Base-by-base conservation (phyloP, 2,113 vertebrate species). In the Clarias macrocephalus region DNA sequence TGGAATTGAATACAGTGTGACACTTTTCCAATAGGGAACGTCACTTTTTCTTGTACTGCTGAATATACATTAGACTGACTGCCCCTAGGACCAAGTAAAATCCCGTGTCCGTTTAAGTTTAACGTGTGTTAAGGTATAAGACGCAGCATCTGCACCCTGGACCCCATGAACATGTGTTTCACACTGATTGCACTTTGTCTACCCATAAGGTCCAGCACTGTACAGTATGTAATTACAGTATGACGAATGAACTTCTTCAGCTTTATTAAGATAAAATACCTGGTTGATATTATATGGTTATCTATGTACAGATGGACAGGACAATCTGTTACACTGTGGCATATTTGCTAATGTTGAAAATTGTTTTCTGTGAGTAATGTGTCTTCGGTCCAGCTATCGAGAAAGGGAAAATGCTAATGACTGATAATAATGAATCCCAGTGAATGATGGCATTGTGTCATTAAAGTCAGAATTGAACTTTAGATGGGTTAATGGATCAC, bases 1-100 rank as follows among this genome's bases (percentile, higher is more conserved):
- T 85, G 23, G 89, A 92, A 93, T 92, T 92, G 92, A 94, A 94
- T 92, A 90, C 90, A 84, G 84, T 80, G 88, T 93, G 94, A 94
- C 94, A 93, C 87, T 76, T 94, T 91, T 93, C 90, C 94, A 93
- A 94, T 95, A 94, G 90, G 62, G 91, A 93, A 92, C 85, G 89
- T 93, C 93, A 94, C 93, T 94, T 94, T 94, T 93, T 92, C 90
- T 91, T 91, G 88, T 91, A 85, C 89, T 90, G 81, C 81, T 94
- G 92, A 94, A 95, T 94, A 94, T 94, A 92, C 91, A 95, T 94
- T 89, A 93, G 91, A 89, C 85, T 86, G 86, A 87, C 88, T 76
- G 48, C 92, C 91, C 91, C 90, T 33, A 37, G 88, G 89, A 91
- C 88, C 15, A 33, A 85, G 73, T 57, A 86, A 93, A 90, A 85